These are phyloP conservation scores for Myrmophylax atrothorax DNA, from an alignment of 2,113 vertebrate species.

Conservation along the genomic window DNA sequence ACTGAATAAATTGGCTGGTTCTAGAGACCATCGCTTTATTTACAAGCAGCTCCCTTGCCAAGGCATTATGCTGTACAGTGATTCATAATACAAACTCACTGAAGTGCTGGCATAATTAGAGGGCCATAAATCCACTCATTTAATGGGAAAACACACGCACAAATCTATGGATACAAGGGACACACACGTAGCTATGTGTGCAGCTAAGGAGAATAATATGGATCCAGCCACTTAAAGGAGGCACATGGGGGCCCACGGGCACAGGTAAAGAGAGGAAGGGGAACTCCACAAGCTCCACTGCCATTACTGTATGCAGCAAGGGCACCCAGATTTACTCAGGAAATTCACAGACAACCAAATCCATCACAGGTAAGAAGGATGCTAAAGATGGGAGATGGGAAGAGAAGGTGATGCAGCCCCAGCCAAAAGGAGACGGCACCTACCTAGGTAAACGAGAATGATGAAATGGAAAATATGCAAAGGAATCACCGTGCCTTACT, in stretches of 20 bases:
- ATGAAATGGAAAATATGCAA: not conserved
- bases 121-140: conserved; percentile 35
- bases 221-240: not conserved
- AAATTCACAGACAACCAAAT: not conserved
- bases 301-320: not conserved
- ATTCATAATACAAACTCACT: conserved; percentile 53
- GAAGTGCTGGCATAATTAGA: conserved; percentile 43
- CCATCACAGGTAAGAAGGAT: not conserved
- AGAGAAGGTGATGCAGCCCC: accelerated
- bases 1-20: not conserved
- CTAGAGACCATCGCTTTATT: not conserved
- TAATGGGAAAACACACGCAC: conserved; percentile 7
- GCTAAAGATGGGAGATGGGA: not conserved
- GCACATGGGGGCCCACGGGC: not conserved
- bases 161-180: not conserved
- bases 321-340: not conserved
- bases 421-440: not conserved
- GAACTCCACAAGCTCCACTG: not conserved
- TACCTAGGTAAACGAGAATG: not conserved
- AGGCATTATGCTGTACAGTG: not conserved
- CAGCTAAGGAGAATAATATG: not conserved
- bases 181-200: not conserved
- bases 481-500: not conserved
- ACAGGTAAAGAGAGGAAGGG: not conserved
- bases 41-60: not conserved